Percentiles rank a stretch among this genome's conserved stretches.
phyloP scores from a whole-genome alignment of 2,113 vertebrate species.

The Hemicordylus capensis region DNA sequence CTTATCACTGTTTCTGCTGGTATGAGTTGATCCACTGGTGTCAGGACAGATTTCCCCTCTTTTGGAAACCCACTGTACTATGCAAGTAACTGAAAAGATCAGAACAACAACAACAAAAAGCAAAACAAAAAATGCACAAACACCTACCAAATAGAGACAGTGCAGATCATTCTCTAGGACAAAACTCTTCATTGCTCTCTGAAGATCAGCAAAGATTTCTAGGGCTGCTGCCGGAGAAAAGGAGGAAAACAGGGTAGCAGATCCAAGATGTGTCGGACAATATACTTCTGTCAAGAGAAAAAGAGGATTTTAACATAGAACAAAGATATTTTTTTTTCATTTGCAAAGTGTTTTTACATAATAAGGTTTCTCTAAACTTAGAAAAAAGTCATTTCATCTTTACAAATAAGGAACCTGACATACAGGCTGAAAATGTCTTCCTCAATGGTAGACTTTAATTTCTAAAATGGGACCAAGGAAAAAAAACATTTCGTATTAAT shows the following conservation, averaged over 20 bases:
- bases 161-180: slow-evolving; percentile 97
- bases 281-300: slow-evolving; percentile 79
- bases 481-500: not conserved
- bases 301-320: not conserved
- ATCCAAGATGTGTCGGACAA: slow-evolving; percentile 90
- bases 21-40: not conserved
- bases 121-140: too few species aligned
- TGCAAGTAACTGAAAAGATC: not conserved
- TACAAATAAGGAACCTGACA: slow-evolving; percentile 5
- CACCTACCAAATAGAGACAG: slow-evolving; percentile 91
- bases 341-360: not conserved
- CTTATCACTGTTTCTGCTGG: not conserved
- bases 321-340: not conserved
- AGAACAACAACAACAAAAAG: too few species aligned
- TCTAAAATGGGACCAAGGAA: not conserved
- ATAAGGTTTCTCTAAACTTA: not conserved
- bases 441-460: not conserved
- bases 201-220: slow-evolving; percentile 96
- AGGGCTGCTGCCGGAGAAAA: slow-evolving; percentile 93
- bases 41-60: not conserved
- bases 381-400: not conserved
- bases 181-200: slow-evolving; percentile 97
- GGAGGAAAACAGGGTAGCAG: slow-evolving; percentile 93
- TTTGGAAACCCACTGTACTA: not conserved
- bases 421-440: not conserved